Evolutionary conservation across 2,113 vertebrate species (phyloP), one percentile per base, ranked within the genome.

Genomic region (Phylloscopus trochiloides): DNA sequence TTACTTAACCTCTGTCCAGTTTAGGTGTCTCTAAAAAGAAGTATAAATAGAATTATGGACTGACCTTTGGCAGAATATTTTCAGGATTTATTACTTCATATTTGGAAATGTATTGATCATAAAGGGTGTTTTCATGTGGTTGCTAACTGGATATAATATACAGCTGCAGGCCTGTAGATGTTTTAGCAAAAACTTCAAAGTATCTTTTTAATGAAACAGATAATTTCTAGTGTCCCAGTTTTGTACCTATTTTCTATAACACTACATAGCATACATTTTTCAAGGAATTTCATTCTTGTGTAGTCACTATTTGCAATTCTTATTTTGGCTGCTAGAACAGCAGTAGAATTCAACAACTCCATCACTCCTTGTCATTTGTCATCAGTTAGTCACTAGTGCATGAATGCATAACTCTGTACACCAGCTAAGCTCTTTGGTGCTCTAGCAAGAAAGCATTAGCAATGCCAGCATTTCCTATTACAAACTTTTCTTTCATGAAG

Each of bases 401-500:
- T 92, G 95, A 96, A 95, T 90, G 66, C 91, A 72, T 77, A 93
- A 93, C 93, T 72, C 87, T 90, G 52, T 78, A 77, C 62, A 89
- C 86, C 31, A 92, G 63, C 59, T 84, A 86, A 93, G 83, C 86
- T 92, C 91, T 76, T 61, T 68, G 61, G 54, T 79, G 61, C 62
- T 95, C 87, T 83, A 88, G 38, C 83, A 80, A 67, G 72, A 92
- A 79, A 90, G 86, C 77, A 48, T 87, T 95, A 88, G 77, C 88
- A 77, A 51, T 96, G 94, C 89, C 95, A 93, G 75, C 62, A 92
- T 92, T 97, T 96, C 81, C 68, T 72, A 93, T 94, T 95, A 96
- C 94, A 95, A 92, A 59, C 95, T 94, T 97, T 62, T 96, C 92
- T 96, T 96, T 95, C 90, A 92, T 79, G 80, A 95, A 75, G 91